phyloP scores from a whole-genome alignment of 1,140 invertebrate species.

The Drosophila melanica region DNA sequence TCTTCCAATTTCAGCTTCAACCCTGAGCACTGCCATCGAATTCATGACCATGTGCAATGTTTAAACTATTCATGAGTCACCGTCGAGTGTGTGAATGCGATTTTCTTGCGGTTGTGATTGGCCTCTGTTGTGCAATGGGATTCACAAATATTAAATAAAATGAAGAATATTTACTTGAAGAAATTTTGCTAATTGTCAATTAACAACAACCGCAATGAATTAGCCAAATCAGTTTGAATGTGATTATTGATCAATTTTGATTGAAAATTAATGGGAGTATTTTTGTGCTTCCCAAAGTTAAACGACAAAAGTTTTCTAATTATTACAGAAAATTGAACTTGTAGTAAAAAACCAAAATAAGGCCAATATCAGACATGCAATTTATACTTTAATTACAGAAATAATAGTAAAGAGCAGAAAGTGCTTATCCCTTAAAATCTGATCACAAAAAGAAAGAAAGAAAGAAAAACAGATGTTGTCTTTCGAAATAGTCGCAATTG shows the following conservation, averaged over 20 bases:
- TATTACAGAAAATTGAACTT: constrained; percentile 21
- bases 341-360: background rate
- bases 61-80: constrained; percentile 30
- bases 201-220: background rate
- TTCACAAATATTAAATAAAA: background rate
- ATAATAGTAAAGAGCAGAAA: no score
- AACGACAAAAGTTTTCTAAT: constrained; percentile 1
- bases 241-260: constrained; percentile 35
- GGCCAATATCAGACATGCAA: no score
- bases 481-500: no score
- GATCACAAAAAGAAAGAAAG: no score
- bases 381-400: no score
- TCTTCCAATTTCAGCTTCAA: constrained; percentile 47
- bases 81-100: constrained; percentile 26
- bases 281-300: constrained; percentile 19
- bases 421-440: no score
- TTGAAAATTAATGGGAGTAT: constrained; percentile 32
- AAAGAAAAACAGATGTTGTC: no score
- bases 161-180: background rate
- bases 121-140: constrained; percentile 10
- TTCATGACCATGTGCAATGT: constrained; percentile 57
- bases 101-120: constrained; percentile 23
- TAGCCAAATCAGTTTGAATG: constrained; percentile 25
- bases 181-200: constrained; percentile 45
- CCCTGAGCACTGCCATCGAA: constrained; percentile 31